Evolutionary conservation across 1,140 invertebrate species (phyloP), one percentile per base, ranked within the genome.

Genomic region (Acromyrmex charruanus): DNA sequence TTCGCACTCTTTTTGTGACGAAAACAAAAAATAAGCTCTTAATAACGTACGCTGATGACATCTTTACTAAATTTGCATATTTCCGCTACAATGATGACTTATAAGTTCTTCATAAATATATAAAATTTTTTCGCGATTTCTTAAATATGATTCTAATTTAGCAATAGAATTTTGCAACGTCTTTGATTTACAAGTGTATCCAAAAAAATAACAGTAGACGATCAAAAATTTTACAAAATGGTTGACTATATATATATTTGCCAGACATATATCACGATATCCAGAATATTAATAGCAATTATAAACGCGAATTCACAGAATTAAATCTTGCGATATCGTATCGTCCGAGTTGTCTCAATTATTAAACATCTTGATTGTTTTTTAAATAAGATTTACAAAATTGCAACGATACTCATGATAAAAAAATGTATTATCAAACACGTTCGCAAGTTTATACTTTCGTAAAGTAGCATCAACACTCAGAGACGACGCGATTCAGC

Each of bases 21-120:
- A 69, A 66, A 87, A 74, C 28, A 12, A 58, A 89, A 87, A 75
- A 86, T 84, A 89, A 90, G 89, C 88, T 89, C 74, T 69, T 61
- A 79, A 89, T 61, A 79, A 89, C 77, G 74, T 74, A 84, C 80
- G 63, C 55, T 61, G 18, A 82, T 82, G 44, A 84, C 55, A 68
- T 55, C 39, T 44, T 25, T 63, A 84, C 61, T 55, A 74, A 84
- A 84, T 84, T 84, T 68, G 55, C 49, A 74, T 82, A 59, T 49
- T 84, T 35, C 49, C 68, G 69, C 39, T 74, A 80, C 31, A 35
- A 35, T 68, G 58, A 74, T 44, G 9, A 25, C 39, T 44, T 44
- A 44, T 72, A 35, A 31, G 1, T 49, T 61, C 14, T n/a, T 61
- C 28, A n/a, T 44, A 49, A 61, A 84, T 74, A 82, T 72, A 82